phyloP scores from a whole-genome alignment of 2,888 invertebrate species.

The Dryobota labecula region DNA sequence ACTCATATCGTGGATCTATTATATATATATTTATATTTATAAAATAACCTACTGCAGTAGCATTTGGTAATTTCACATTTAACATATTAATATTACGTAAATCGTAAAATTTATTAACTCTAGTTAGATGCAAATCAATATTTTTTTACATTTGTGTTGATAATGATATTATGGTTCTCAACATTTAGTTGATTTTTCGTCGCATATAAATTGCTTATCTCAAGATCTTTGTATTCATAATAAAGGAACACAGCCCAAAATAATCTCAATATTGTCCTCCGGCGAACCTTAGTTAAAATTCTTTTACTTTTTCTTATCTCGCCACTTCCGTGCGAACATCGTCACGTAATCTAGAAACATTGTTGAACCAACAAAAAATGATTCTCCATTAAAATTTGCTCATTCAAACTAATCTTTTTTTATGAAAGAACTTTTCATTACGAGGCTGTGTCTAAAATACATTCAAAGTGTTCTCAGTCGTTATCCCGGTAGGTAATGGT shows the following conservation, averaged over 20 bases:
- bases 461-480: constrained; percentile 72
- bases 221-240: constrained; percentile 21
- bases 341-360: constrained; percentile 55
- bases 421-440: constrained; percentile 68
- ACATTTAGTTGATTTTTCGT: constrained; percentile 1
- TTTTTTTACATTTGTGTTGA: background rate
- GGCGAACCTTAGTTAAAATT: constrained; percentile 25
- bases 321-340: constrained; percentile 37
- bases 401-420: constrained; percentile 68
- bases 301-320: constrained; percentile 50
- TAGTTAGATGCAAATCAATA: background rate
- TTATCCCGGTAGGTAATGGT: constrained; percentile 71
- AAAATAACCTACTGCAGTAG: background rate
- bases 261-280: constrained; percentile 40
- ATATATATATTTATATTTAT: background rate
- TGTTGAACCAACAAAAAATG: constrained; percentile 61
- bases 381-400: constrained; percentile 66
- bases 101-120: background rate
- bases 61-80: background rate
- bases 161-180: background rate
- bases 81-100: background rate
- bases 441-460: constrained; percentile 64
- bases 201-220: constrained; percentile 12
- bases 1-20: background rate
- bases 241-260: constrained; percentile 38